A percentile compares a stretch with the other conserved stretches of the same genome.
Evolutionary conservation across 2,797 vertebrate genomes (phyloP).

Genomic region (Ceryle rudis): DNA sequence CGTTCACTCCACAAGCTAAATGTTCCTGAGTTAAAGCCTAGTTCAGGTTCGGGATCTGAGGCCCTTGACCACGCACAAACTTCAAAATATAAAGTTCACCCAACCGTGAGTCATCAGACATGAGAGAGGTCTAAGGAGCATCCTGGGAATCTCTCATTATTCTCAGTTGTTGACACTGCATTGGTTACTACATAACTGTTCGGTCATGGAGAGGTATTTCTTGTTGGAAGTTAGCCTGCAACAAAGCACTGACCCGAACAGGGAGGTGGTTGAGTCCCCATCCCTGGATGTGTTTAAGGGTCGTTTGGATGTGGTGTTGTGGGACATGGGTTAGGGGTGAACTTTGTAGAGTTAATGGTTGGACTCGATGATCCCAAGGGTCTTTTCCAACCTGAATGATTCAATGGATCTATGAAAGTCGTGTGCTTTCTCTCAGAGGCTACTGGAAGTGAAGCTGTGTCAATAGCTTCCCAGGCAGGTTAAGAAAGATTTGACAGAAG

Average conservation of each 20-base stretch:
- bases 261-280: no score
- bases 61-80: background rate
- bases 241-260: no score
- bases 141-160: background rate
- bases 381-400: no score
- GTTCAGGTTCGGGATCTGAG: background rate
- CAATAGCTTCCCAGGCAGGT: background rate
- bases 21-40: background rate
- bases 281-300: no score
- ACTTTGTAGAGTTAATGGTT: no score
- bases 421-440: background rate
- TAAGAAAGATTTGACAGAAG: conserved; percentile 12
- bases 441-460: background rate
- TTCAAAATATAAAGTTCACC: background rate
- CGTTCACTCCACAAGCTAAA: background rate
- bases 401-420: background rate
- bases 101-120: background rate
- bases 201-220: background rate
- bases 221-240: background rate
- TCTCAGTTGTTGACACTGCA: background rate
- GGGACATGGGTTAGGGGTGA: no score
- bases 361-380: no score
- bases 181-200: background rate
- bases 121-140: background rate
- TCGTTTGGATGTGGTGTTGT: no score